These are phyloP conservation scores for Hystrix cristata DNA, from an alignment of 2,113 vertebrate genomes.

Conservation along the genomic window DNA sequence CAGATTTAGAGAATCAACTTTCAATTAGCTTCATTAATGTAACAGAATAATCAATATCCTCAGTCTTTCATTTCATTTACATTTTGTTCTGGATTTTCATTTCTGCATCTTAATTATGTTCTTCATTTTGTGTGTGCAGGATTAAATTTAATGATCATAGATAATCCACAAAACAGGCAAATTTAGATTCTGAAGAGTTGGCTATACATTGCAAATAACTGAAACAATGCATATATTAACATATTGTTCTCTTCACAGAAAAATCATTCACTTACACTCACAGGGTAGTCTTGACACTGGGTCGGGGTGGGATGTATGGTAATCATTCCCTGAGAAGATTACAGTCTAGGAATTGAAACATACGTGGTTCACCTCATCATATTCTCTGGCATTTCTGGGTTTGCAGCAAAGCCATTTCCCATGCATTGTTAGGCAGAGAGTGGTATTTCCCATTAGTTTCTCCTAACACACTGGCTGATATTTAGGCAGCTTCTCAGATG, in stretches of 20 bases:
- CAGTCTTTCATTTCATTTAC: slow-evolving; percentile 40
- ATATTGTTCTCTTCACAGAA: slow-evolving; percentile 18
- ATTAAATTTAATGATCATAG: slow-evolving; percentile 53
- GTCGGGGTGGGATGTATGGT: neutral
- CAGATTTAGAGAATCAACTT: neutral
- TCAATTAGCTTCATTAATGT: slow-evolving; percentile 27
- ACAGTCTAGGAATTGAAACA: slow-evolving; percentile 38
- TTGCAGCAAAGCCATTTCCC: slow-evolving; percentile 10
- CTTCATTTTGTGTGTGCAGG: slow-evolving; percentile 9
- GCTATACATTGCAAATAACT: slow-evolving; percentile 21
- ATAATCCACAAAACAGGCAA: neutral
- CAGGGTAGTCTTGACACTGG: slow-evolving; percentile 12
- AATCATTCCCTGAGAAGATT: slow-evolving; percentile 51
- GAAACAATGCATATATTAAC: slow-evolving; percentile 46
- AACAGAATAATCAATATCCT: neutral
- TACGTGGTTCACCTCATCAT: neutral
- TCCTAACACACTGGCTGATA: neutral
- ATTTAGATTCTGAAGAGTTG: slow-evolving; percentile 49
- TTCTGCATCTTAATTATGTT: slow-evolving; percentile 40
- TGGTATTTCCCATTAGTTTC: slow-evolving; percentile 50
- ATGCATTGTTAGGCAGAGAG: neutral
- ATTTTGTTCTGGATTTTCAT: slow-evolving; percentile 51
- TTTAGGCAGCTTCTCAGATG: slow-evolving; percentile 26
- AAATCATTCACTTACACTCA: slow-evolving; percentile 18
- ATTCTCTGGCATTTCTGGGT: neutral